Conservation (phyloP, 2,113 vertebrate species). For the Macquaria australasica region DNA sequence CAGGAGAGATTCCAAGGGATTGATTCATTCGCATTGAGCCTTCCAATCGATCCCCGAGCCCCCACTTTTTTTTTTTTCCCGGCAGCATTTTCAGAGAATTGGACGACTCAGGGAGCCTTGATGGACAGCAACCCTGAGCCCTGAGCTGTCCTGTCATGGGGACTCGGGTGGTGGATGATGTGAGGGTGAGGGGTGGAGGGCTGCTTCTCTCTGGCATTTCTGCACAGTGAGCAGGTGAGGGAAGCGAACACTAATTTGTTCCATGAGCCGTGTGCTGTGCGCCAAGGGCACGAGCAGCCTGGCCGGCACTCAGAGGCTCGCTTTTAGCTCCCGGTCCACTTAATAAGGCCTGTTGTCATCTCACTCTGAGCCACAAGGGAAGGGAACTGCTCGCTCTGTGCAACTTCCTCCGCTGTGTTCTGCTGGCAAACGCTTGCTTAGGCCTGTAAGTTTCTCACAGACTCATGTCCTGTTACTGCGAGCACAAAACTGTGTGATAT, state of each 20-base stretch:
- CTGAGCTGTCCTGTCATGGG: slow-evolving; percentile 29
- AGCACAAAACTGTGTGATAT: slow-evolving; percentile 8
- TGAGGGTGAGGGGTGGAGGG: not conserved
- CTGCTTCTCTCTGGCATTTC: slow-evolving; percentile 44
- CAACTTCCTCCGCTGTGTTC: slow-evolving; percentile 8
- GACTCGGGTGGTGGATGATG: not conserved
- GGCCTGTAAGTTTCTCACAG: slow-evolving; percentile 22
- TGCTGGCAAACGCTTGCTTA: not conserved
- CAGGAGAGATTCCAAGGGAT: slow-evolving; percentile 46
- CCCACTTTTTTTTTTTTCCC: slow-evolving; percentile 1
- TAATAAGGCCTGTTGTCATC: slow-evolving; percentile 52
- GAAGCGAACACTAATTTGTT: slow-evolving; percentile 56
- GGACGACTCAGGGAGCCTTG: slow-evolving; percentile 8
- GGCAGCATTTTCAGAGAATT: slow-evolving; percentile 37
- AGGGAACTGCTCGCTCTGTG: slow-evolving; percentile 4
- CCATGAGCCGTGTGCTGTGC: slow-evolving; percentile 51
- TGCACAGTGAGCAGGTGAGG: slow-evolving; percentile 69
- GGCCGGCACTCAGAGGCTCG: slow-evolving; percentile 36
- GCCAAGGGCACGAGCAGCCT: slow-evolving; percentile 46
- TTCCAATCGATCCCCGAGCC: slow-evolving; percentile 30
- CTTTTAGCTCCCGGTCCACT: slow-evolving; percentile 41
- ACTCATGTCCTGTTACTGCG: slow-evolving; percentile 7
- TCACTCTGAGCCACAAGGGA: slow-evolving; percentile 37
- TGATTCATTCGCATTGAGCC: slow-evolving; percentile 43
- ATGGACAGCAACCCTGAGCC: slow-evolving; percentile 32